These are phyloP conservation scores for Belgica antarctica DNA, from an alignment of 2,888 invertebrate genomes.

Conservation along the genomic window DNA sequence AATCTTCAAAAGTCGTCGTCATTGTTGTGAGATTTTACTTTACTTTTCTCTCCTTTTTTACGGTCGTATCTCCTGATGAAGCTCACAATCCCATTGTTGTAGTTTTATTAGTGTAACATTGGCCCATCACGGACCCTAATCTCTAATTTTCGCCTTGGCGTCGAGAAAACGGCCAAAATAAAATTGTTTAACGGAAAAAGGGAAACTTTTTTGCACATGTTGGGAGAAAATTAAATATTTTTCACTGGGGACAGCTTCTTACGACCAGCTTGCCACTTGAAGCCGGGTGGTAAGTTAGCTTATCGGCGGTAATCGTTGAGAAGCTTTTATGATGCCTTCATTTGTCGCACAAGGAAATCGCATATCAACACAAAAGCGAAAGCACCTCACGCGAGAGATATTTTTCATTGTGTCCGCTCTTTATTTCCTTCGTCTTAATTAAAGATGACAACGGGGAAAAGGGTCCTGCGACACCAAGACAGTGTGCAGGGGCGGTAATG, in stretches of 20 bases:
- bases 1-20: neutral
- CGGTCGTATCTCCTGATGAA: neutral
- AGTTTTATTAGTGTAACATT: neutral
- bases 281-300: too few relatives aligned
- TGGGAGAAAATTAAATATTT: conserved; percentile 30
- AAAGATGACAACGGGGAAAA: conserved; percentile 35
- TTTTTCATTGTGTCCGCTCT: conserved; percentile 12
- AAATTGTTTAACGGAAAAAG: neutral
- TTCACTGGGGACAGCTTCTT: conserved; percentile 1
- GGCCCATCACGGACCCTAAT: neutral
- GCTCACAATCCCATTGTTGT: neutral
- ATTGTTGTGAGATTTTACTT: conserved; percentile 5
- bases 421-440: conserved; percentile 25
- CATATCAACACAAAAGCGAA: conserved; percentile 6
- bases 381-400: conserved; percentile 19
- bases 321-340: conserved; percentile 12
- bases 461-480: neutral
- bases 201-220: neutral
- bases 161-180: too few relatives aligned
- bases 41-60: neutral
- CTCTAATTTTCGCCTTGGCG: conserved; percentile 14
- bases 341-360: neutral
- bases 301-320: conserved; percentile 2
- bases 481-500: neutral
- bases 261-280: too few relatives aligned